These are phyloP conservation scores for Adoxophyes honmai DNA, from an alignment of 1,140 invertebrate species.

Conservation along the genomic window DNA sequence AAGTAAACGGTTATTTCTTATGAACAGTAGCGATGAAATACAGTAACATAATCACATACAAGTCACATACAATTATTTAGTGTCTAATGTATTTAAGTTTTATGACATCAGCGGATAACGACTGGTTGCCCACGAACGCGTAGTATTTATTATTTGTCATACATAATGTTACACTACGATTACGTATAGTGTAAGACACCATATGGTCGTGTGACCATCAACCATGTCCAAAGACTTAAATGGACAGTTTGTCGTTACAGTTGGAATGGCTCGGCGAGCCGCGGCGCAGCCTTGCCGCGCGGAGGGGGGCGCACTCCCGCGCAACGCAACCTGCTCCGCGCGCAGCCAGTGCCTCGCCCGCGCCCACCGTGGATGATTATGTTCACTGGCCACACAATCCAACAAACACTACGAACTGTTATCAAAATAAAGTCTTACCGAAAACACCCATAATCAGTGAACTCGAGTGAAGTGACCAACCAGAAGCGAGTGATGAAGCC, in stretches of 20 bases:
- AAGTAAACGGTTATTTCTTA: no score
- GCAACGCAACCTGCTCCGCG: slow-evolving; percentile 57
- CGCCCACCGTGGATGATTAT: slow-evolving; percentile 29
- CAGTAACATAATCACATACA: no score
- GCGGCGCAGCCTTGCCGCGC: slow-evolving; percentile 59
- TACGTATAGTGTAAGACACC: slow-evolving; percentile 48
- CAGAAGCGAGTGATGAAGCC: slow-evolving; percentile 38
- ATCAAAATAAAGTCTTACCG: slow-evolving; percentile 21
- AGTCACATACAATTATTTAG: no score
- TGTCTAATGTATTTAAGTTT: no score
- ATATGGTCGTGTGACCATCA: slow-evolving; percentile 65
- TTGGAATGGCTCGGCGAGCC: slow-evolving; percentile 52
- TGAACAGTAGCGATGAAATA: no score
- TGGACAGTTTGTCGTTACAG: slow-evolving; percentile 71
- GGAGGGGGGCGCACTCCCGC: slow-evolving; percentile 45
- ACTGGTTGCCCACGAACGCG: no score
- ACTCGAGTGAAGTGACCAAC: slow-evolving; percentile 44
- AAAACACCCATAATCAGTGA: slow-evolving; percentile 36
- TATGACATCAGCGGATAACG: no score
- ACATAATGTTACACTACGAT: slow-evolving; percentile 39
- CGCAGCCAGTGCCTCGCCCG: slow-evolving; percentile 50
- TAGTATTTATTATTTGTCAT: slow-evolving; percentile 37
- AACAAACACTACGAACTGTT: slow-evolving; percentile 24
- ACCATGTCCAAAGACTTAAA: slow-evolving; percentile 73
- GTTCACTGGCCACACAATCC: slow-evolving; percentile 33